Evolutionary conservation across 2,888 invertebrate species (phyloP).

Genomic region (Merodon equestris): DNA sequence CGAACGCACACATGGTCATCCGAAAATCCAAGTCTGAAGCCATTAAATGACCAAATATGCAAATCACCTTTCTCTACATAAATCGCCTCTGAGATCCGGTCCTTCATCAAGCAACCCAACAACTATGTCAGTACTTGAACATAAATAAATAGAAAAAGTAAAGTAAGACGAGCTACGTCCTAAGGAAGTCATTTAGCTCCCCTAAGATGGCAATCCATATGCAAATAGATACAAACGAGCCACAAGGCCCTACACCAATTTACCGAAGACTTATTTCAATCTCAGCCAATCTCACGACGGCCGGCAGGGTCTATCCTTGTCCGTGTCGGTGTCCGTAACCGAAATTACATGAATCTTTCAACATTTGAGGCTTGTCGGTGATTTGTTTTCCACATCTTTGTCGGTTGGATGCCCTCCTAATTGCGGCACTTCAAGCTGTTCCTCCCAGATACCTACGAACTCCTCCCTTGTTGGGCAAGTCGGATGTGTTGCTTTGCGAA

Average conservation of each 20-base stretch:
- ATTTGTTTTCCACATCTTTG: conserved; percentile 19
- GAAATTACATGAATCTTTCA: conserved; percentile 32
- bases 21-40: neutral
- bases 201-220: conserved; percentile 43
- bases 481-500: too few species aligned
- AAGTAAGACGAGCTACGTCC: conserved; percentile 3
- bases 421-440: too few species aligned
- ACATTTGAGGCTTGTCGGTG: conserved; percentile 17
- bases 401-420: neutral
- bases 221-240: conserved; percentile 38
- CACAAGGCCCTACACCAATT: conserved; percentile 21
- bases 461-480: too few species aligned
- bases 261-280: conserved; percentile 36
- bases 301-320: neutral
- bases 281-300: neutral
- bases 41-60: conserved; percentile 50
- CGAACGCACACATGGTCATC: neutral
- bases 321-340: conserved; percentile 25
- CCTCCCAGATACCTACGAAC: too few species aligned
- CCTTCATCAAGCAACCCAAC: neutral
- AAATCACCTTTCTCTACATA: conserved; percentile 25
- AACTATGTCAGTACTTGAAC: conserved; percentile 17
- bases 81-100: conserved; percentile 22
- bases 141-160: neutral
- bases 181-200: conserved; percentile 27